Conservation (phyloP, 2,113 vertebrate genomes). For the Anarrhichthys ocellatus region DNA sequence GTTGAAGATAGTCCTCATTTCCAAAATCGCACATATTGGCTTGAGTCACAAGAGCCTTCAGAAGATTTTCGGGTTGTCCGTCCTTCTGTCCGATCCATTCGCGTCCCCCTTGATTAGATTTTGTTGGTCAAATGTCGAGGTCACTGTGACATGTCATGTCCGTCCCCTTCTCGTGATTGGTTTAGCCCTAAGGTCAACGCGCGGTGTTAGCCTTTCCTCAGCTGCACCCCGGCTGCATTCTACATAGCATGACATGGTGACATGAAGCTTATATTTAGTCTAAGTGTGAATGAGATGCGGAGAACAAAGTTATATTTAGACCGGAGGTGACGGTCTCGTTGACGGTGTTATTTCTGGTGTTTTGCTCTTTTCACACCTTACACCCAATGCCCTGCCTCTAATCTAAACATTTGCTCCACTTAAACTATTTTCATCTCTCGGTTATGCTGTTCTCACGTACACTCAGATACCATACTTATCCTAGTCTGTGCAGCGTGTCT, state of each 20-base stretch:
- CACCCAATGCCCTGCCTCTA: not conserved
- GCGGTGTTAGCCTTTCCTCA: not conserved
- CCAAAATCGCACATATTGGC: no score
- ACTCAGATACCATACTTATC: not conserved
- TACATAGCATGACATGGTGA: no score
- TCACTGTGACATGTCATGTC: not conserved
- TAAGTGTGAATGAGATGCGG: conserved; percentile 6
- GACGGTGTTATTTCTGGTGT: not conserved
- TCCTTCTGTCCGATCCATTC: not conserved
- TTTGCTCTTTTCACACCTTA: not conserved
- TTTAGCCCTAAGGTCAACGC: not conserved
- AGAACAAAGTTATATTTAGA: not conserved
- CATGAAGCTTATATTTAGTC: not conserved
- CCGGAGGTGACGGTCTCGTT: conserved; percentile 1
- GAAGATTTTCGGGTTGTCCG: not conserved
- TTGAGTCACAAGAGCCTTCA: no score
- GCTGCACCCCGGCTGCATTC: not conserved
- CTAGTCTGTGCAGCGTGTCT: not conserved
- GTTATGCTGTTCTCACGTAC: not conserved
- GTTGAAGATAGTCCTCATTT: no score
- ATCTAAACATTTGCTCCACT: not conserved
- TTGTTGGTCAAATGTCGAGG: not conserved
- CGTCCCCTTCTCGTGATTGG: not conserved
- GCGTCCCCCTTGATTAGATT: not conserved
- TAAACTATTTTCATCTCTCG: not conserved